These are phyloP conservation scores for Steatocranus sp. DNA, from an alignment of 2,797 vertebrate genomes.

Conservation along the genomic window DNA sequence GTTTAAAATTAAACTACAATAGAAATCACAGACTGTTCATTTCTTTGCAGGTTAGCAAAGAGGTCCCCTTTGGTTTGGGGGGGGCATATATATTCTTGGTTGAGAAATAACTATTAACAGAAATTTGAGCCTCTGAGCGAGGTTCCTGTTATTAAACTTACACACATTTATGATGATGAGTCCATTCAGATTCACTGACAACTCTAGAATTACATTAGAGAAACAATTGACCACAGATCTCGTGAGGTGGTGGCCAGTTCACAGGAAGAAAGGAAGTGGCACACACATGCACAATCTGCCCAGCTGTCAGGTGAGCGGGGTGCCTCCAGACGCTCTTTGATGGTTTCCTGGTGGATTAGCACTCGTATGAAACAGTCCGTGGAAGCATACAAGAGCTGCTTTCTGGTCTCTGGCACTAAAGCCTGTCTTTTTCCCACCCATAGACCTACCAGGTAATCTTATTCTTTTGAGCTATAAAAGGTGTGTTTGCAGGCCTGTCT, in stretches of 20 bases:
- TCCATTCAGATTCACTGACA: background rate
- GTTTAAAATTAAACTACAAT: background rate
- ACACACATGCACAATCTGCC: background rate
- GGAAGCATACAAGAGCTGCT: background rate
- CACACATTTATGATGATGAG: background rate
- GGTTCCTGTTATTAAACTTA: background rate
- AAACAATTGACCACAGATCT: background rate
- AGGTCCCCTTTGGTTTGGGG: background rate
- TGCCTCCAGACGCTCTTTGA: conserved; percentile 41
- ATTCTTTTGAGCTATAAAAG: background rate
- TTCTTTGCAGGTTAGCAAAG: background rate
- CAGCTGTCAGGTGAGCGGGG: conserved; percentile 60
- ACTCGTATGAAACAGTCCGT: conserved; percentile 3
- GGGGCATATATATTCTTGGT: background rate
- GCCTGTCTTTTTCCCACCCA: background rate
- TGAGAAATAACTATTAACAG: background rate
- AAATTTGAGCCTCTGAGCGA: background rate
- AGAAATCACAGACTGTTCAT: background rate
- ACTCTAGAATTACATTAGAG: background rate
- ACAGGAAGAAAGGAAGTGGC: conserved; percentile 10
- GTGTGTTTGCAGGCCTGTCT: background rate
- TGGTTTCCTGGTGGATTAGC: conserved; percentile 55
- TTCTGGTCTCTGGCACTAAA: conserved; percentile 14
- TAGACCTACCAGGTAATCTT: background rate
- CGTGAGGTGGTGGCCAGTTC: background rate